Conservation (phyloP, 2,888 invertebrate species). For the Diploptera punctata region DNA sequence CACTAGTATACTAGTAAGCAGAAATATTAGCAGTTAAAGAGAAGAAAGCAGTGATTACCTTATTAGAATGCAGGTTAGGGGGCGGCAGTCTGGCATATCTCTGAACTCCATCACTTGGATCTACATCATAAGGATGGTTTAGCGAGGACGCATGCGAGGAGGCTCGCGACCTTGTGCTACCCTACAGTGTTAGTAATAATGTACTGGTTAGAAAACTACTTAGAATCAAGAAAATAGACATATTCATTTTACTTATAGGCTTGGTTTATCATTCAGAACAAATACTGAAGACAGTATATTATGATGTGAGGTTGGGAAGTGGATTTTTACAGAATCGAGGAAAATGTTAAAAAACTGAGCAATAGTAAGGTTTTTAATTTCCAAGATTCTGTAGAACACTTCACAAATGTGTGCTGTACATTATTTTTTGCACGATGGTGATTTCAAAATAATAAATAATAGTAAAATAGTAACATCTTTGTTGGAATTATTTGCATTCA, state of each 20-base stretch:
- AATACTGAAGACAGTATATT: too few species aligned
- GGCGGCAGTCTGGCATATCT: conserved; percentile 41
- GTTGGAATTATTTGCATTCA: too few species aligned
- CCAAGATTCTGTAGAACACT: too few species aligned
- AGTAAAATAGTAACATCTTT: too few species aligned
- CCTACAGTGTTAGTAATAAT: conserved; percentile 42
- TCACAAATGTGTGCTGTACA: too few species aligned
- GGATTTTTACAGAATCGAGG: too few species aligned
- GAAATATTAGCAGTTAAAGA: conserved; percentile 45
- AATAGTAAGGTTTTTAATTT: too few species aligned
- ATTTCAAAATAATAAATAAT: too few species aligned
- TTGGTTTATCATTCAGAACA: neutral
- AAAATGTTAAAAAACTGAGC: too few species aligned
- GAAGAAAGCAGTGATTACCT: conserved; percentile 42
- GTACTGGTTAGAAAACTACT: conserved; percentile 21
- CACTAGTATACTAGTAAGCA: too few species aligned
- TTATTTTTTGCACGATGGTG: too few species aligned
- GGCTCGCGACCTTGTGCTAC: conserved; percentile 44
- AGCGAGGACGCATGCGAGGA: conserved; percentile 44
- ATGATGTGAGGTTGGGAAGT: too few species aligned
- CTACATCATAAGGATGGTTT: conserved; percentile 45
- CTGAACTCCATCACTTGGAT: conserved; percentile 42
- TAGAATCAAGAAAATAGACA: neutral
- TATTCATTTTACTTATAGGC: neutral
- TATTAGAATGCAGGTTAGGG: conserved; percentile 42